phyloP scores from a whole-genome alignment of 2,888 invertebrate species.

The Andrena bucephala region DNA sequence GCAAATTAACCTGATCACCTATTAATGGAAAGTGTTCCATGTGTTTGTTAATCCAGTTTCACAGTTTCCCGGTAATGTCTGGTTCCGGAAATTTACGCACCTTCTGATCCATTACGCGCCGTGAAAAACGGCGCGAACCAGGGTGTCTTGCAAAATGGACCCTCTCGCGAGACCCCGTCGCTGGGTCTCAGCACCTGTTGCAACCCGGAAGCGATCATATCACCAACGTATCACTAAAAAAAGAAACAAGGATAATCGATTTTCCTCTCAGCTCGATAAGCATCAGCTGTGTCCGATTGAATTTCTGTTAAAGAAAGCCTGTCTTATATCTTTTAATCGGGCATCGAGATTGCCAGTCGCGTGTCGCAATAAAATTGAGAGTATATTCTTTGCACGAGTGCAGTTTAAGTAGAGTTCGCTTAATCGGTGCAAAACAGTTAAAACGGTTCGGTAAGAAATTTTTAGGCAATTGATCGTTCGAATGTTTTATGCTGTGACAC shows the following conservation, averaged over 20 bases:
- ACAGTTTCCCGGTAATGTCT: constrained; percentile 1
- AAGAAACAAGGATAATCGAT: constrained; percentile 7
- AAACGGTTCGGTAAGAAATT: background rate
- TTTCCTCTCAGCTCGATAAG: constrained; percentile 28
- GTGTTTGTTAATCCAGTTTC: constrained; percentile 51
- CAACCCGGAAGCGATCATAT: background rate
- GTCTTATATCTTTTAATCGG: background rate
- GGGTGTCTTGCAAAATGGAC: background rate
- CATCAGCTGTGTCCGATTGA: constrained; percentile 38
- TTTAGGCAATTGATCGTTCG: background rate
- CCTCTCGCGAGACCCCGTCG: background rate
- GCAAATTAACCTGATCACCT: constrained; percentile 44
- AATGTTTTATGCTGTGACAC: background rate
- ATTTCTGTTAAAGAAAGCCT: constrained; percentile 55
- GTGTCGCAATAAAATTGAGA: constrained; percentile 7
- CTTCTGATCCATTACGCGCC: constrained; percentile 3
- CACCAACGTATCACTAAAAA: background rate
- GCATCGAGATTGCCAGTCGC: background rate
- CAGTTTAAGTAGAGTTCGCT: background rate
- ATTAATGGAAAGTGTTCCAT: constrained; percentile 50
- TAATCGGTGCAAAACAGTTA: background rate
- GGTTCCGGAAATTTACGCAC: constrained; percentile 5
- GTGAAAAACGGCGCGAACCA: background rate
- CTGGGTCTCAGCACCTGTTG: background rate
- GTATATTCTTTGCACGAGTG: background rate